phyloP scores from a whole-genome alignment of 2,888 invertebrate genomes.

The Polylopha cassiicola region DNA sequence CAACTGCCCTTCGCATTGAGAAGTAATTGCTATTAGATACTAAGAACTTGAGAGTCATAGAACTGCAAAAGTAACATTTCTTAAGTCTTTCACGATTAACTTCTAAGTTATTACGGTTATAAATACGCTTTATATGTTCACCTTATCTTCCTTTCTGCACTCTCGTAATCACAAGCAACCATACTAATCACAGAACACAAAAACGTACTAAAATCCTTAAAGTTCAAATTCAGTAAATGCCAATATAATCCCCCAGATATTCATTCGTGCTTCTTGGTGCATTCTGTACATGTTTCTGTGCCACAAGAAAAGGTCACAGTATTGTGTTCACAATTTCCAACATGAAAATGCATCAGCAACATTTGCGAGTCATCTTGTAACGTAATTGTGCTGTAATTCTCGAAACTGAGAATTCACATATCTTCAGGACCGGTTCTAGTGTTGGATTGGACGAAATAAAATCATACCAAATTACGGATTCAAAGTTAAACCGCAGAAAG shows the following conservation, averaged over 20 bases:
- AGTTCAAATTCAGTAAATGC: conserved; percentile 18
- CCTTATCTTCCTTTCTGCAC: no score
- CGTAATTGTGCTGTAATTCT: conserved; percentile 18
- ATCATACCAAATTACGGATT: background rate
- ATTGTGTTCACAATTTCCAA: conserved; percentile 21
- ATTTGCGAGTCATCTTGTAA: conserved; percentile 19
- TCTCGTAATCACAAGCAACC: background rate
- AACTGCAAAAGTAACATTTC: no score
- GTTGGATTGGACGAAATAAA: no score
- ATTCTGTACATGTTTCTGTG: conserved; percentile 15
- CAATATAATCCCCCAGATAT: conserved; percentile 15
- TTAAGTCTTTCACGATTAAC: no score
- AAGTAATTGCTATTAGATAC: no score
- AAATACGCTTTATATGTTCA: no score
- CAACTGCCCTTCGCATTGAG: no score
- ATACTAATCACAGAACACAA: no score
- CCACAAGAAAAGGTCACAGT: conserved; percentile 19
- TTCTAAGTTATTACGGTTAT: no score
- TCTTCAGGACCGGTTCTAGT: conserved; percentile 4
- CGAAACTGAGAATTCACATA: conserved; percentile 10
- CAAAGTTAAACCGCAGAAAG: no score
- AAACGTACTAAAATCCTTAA: conserved; percentile 14
- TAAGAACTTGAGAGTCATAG: no score
- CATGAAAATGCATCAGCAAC: conserved; percentile 20
- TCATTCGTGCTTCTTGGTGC: conserved; percentile 10